Evolutionary conservation across 2,113 vertebrate genomes (phyloP), one percentile per base, ranked within the genome.

Genomic region (Ornithorhynchus anatinus): DNA sequence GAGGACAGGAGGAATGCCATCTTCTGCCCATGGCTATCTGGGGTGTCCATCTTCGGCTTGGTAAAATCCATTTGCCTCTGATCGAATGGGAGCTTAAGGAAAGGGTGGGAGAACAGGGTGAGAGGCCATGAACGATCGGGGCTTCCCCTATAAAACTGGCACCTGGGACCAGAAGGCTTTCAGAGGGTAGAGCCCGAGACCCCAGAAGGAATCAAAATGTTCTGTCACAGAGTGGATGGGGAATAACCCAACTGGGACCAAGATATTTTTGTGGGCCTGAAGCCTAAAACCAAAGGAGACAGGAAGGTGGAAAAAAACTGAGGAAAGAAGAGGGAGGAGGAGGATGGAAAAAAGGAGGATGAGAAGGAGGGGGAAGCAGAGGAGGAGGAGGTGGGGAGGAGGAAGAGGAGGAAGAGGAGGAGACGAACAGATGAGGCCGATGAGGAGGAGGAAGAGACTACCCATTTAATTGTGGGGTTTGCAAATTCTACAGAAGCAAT

Each of bases 1-100:
- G 48, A 29, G 36, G 37, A 45, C 4, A 39, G 23, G n/a, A 33
- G 11, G 44, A 51, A 10, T 10, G 20, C 1, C n/a, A n/a, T 7
- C 33, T 57, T 43, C 22, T 25, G 32, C 4, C 25, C 44, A 25
- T n/a, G 16, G 11, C 6, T 63, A 69, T 63, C 52, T 25, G 29
- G 62, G 72, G 33, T 69, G 47, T 22, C 0, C n/a, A n/a, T 1
- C 59, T 69, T 33, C 32, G 8, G 0, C 0, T 16, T 12, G 45
- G 62, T 25, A 38, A 61, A 51, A 27, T 47, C 12, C 4, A 25
- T 44, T 20, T 51, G 12, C 7, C 22, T 23, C 65, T 17, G 29
- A 23, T 29, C 48, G 37, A 45, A 54, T 64, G 66, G 27, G 69
- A 29, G 33, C 23, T 58, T 60, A 75, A 61, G 57, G 57, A 52